Base-by-base conservation (phyloP, 1,140 invertebrate genomes). In the Zaprionus kolodkinae region DNA sequence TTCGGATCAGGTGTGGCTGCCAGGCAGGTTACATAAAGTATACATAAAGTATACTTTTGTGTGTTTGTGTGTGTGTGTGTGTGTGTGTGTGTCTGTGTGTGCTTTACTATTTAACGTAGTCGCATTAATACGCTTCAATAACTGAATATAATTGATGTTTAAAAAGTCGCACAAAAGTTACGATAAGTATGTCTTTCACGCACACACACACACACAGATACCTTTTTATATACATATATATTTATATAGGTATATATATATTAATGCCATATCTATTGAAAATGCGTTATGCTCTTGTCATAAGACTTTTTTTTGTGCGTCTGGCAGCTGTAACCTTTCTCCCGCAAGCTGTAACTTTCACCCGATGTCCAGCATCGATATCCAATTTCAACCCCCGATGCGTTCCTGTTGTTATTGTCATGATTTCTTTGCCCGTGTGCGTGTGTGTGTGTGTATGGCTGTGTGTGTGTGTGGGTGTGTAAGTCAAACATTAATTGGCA, bases 401-500 rank as follows among this genome's bases (percentile, higher is more conserved):
- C n/a, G n/a, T n/a, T n/a, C n/a, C n/a, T n/a, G 33, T 48, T 54
- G 50, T 56, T 64, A 63, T 62, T 70, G 27, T 69, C 12, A 15
- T 52, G 15, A 50, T 62, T 25, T 38, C 62, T 35, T 38, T 57
- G 33, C 6, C 7, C 17, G 30, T 64, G 55, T 62, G 50, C 56
- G 54, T 60, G 43, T 59, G 35, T 56, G 33, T 60, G 50, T 64
- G 40, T 45, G 54, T 60, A 36, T 59, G 35, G 54, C 27, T 60
- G 50, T 64, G 40, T 45, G 21, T 21, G 21, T 21, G 21, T 21
- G 21, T 21, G 21, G 21, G 50, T 66, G 65, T 66, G 65, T 72
- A 78, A 86, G 78, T 78, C 82, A 86, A 86, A 86, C 82, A 86
- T 86, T 86, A 86, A 86, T 86, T 86, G 82, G 82, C 82, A 86